Evolutionary conservation across 2,888 invertebrate genomes (phyloP), one percentile per base, ranked within the genome.

Genomic region (Thymelicus lineola): DNA sequence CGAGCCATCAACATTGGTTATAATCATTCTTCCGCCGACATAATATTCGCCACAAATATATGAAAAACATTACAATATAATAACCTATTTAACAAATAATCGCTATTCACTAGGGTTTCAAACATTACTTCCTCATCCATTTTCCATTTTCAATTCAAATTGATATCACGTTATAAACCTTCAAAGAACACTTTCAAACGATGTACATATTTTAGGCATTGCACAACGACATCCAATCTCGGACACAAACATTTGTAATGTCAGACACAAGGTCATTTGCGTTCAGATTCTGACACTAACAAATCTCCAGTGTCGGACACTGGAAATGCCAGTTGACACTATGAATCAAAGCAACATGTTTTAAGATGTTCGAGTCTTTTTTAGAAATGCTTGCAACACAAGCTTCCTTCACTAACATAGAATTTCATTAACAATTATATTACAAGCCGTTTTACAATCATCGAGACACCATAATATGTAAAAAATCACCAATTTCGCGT

Each of bases 1-100:
- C 68, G 42, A 67, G 50, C 55, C 42, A 42, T 60, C 60, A 68
- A 68, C 68, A 68, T 68, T 46, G 68, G 67, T 53, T 59, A 60
- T 61, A 70, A 35, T 59, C 38, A 62, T 35, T 17, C 62, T 58
- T 46, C 53, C 69, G 58, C 48, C 36, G 57, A 62, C n/a, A 60
- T 45, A 48, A 66, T 38, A 61, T 42, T 46, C 63, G 62, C 57
- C 61, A 45, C 61, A 55, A 57, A 57, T 62, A 62, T 57, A 53
- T 46, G 57, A 38, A 53, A 68, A 61, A 61, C 61, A 50, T 66
- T 66, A 67, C 15, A 67, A 53, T 67, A 67, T 35, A 38, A 36
- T 60, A 66, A 65, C 28, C 15, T 65, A 58, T 48, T 58, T 50
- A 50, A 62, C 48, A 48, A 50, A 15, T 36, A 36, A 35, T 36